Conservation (phyloP, 2,113 vertebrate genomes). For the Poicephalus meyeri region DNA sequence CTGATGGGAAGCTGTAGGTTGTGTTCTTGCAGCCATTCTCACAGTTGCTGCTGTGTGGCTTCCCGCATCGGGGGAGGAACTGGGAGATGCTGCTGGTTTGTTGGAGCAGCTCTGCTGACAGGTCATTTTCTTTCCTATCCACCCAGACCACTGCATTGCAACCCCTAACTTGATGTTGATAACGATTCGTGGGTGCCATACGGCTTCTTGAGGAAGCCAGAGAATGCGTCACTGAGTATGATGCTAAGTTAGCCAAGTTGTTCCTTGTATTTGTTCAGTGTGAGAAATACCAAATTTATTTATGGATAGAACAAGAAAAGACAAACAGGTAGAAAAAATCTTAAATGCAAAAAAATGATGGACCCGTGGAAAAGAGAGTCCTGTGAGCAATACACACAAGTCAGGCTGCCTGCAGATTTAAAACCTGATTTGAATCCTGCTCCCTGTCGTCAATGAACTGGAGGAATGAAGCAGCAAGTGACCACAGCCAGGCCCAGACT, state of each 20-base stretch:
- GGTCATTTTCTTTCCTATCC: neutral
- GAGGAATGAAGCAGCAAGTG: neutral
- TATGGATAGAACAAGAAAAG: neutral
- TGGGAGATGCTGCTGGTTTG: neutral
- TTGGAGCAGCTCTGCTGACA: neutral
- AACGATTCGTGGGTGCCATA: neutral
- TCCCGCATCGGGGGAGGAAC: neutral
- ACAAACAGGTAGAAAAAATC: neutral
- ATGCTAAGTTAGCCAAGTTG: neutral
- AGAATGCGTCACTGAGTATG: neutral
- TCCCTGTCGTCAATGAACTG: neutral
- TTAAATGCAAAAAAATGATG: neutral
- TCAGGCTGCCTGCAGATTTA: neutral
- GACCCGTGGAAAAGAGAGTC: neutral
- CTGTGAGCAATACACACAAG: neutral
- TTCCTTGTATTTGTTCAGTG: neutral
- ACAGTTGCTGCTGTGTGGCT: neutral
- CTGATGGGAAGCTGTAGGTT: neutral
- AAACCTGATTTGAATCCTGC: neutral
- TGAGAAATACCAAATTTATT: neutral
- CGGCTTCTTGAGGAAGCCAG: neutral
- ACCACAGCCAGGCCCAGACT: neutral
- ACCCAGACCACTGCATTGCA: neutral
- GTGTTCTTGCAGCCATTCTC: neutral
- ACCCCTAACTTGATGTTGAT: neutral